Base-by-base conservation (phyloP, 2,888 invertebrate genomes). In the Mimumesa dahlbomi region DNA sequence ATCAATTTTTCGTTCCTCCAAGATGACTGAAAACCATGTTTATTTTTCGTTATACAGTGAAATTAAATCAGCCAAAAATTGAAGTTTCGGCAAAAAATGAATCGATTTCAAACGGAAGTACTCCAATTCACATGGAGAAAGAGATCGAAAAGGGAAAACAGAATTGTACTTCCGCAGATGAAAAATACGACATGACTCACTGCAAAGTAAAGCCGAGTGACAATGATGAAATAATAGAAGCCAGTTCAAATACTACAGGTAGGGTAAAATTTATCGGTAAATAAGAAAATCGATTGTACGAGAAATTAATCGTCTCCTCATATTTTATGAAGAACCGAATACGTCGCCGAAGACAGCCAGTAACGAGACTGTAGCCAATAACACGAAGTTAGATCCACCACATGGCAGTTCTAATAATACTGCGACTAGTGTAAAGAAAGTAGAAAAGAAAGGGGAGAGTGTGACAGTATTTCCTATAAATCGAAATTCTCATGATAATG, bases 141-240 rank as follows among this genome's bases (percentile, higher is more conserved):
- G 3, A 42, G 7, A 45, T 6, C 2, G 40, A 49, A 31, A 46
- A 53, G 19, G 7, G 21, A 6, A 62, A 38, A 13, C 21, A 64
- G 5, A 46, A 48, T 13, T 65, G 56, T 22, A 50, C 21, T 19
- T 56, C 50, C 1, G 38, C 38, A 1, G 58, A 25, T 1, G 77
- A 77, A 22, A 0, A 25, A 5, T 34, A 11, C 0, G 70, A 77
- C n/a, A 66, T 77, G 77, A 11, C n/a, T 7, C 3, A 19, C 0
- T 64, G 52, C 14, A 1, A 38, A 0, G 61, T 49, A 6, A 16
- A 13, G 1, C 53, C 68, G 2, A 36, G 1, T 0, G 75, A 75
- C 7, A 42, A 61, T 2, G 62, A 61, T 0, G 61, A 68, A 0
- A 2, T 1, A 7, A 40, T 40, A 7, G 40, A 16, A 16, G 0